Base-by-base conservation (phyloP, 2,888 invertebrate species). In the Busseola fusca region DNA sequence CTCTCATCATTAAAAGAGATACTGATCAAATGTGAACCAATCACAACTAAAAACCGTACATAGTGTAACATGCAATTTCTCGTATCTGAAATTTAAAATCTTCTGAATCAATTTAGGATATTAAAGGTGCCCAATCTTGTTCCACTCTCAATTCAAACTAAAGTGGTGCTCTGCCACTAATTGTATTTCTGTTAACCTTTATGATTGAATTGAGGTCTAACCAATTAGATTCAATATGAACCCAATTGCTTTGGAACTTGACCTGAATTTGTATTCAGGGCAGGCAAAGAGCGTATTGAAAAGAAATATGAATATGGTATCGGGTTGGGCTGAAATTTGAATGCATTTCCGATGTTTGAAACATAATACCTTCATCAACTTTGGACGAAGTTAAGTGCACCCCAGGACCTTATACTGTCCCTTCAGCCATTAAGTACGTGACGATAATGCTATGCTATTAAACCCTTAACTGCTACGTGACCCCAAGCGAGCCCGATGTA, bases 391-490 rank as follows among this genome's bases (percentile, higher is more conserved):
- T 62, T 74, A 76, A 80, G 75, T 80, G 75, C 60, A 64, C 74
- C 56, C 64, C 54, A 42, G 79, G 50, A 60, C 37, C 74, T 64
- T 64, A 64, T 42, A 57, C 52, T 66, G 54, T 34, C 66, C 82
- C 82, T 67, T 34, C 40, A 58, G 48, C 66, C 58, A 81, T 81
- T 81, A 77, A 66, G 63, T 42, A 81, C 71, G 82, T 77, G 78
- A 78, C 65, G 56, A 81, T 82, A 82, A 80, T 67, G 80, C 66
- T 48, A 64, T 64, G 67, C 69, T 69, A 79, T 82, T 80, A 80
- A 80, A 80, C 80, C 80, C 64, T 80, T 67, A 82, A 82, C 73
- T 73, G 69, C 80, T 64, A 78, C 80, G 69, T 73, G 80, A 69
- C 69, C 78, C 72, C 64, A 58, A 58, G 57, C 50, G 74, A 30